These are phyloP conservation scores for Tupaia chinensis DNA, from an alignment of 2,113 vertebrate genomes.

Conservation along the genomic window DNA sequence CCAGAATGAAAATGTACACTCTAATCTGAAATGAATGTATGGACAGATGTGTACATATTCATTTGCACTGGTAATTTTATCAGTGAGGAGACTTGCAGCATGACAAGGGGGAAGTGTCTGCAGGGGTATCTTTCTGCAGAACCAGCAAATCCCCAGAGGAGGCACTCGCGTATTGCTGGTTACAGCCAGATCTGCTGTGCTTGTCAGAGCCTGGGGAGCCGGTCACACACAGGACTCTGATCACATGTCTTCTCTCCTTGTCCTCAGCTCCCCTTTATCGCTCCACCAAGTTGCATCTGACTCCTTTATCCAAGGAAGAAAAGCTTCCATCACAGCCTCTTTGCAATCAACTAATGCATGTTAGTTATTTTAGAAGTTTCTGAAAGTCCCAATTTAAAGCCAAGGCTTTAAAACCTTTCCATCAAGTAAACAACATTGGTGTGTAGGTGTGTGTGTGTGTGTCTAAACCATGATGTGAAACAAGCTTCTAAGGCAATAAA, in stretches of 20 bases:
- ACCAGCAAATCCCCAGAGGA: conserved; percentile 86
- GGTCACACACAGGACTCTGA: conserved; percentile 62
- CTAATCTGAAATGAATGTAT: conserved; percentile 18
- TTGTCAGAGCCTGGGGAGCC: conserved; percentile 72
- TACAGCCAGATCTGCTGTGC: conserved; percentile 72
- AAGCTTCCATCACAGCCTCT: not conserved
- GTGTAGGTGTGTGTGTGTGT: not conserved
- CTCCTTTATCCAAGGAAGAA: conserved; percentile 65
- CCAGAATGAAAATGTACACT: conserved; percentile 20
- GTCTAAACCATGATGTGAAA: not conserved
- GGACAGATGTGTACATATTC: conserved; percentile 67
- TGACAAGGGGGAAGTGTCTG: conserved; percentile 51
- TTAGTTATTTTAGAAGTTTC: conserved; percentile 56
- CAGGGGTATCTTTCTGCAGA: conserved; percentile 82
- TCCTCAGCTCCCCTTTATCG: conserved; percentile 70
- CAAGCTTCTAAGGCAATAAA: not conserved
- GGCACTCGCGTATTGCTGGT: conserved; percentile 86
- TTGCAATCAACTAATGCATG: conserved; percentile 66
- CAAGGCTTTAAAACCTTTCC: conserved; percentile 61
- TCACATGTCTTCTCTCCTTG: conserved; percentile 63
- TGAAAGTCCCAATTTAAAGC: conserved; percentile 55
- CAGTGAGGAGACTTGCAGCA: conserved; percentile 61
- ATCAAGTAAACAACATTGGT: not conserved
- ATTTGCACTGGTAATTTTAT: conserved; percentile 61
- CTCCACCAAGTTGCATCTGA: conserved; percentile 64